phyloP scores from a whole-genome alignment of 2,888 invertebrate genomes.

The Athrips mouffetella region DNA sequence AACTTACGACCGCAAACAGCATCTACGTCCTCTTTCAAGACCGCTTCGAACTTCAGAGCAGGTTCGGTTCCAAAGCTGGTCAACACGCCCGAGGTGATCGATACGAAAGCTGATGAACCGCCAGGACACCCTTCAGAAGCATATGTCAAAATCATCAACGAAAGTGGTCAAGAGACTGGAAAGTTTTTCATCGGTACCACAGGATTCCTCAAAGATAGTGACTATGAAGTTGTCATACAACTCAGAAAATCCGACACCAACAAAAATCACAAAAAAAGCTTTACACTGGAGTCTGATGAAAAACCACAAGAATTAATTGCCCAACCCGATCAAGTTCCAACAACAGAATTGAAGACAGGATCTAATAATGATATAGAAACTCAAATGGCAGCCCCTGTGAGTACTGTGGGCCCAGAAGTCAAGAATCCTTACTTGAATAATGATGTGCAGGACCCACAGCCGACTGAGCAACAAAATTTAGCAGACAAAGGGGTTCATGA shows the following conservation, averaged over 20 bases:
- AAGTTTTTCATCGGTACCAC: constrained; percentile 65
- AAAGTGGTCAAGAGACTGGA: constrained; percentile 48
- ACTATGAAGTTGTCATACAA: constrained; percentile 68
- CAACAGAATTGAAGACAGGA: constrained; percentile 13
- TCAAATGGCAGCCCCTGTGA: constrained; percentile 5
- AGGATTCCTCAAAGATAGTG: constrained; percentile 57
- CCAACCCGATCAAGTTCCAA: background rate
- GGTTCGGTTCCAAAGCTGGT: constrained; percentile 8
- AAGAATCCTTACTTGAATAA: background rate
- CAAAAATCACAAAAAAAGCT: constrained; percentile 21
- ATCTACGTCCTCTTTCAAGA: constrained; percentile 49
- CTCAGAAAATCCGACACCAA: constrained; percentile 54
- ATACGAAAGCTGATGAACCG: background rate
- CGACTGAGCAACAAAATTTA: constrained; percentile 23
- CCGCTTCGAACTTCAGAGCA: constrained; percentile 41
- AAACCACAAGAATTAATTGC: constrained; percentile 4
- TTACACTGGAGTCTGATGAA: constrained; percentile 22
- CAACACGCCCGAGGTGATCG: too few species aligned
- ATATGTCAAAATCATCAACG: constrained; percentile 51
- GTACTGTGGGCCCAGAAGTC: background rate
- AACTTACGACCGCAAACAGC: constrained; percentile 21
- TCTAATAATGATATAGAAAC: background rate
- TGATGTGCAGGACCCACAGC: background rate
- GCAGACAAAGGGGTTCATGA: constrained; percentile 40
- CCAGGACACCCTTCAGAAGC: constrained; percentile 34